Conservation (phyloP, 2,113 vertebrate species). For the Asarcornis scutulata region DNA sequence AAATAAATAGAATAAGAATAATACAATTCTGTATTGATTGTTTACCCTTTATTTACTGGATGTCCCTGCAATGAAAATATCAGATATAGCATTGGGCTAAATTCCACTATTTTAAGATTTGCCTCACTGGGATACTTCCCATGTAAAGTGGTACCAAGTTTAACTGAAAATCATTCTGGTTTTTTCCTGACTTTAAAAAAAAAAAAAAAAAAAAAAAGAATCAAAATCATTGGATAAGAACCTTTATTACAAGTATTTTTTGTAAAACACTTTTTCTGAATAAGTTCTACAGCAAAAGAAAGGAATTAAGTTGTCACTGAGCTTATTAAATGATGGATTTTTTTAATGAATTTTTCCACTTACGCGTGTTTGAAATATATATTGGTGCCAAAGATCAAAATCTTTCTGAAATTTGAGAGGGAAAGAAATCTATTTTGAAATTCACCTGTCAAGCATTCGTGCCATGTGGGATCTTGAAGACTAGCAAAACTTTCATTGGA, state of each 20-base stretch:
- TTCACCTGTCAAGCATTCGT: neutral
- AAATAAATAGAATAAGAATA: neutral
- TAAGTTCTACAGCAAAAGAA: neutral
- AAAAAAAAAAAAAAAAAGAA: neutral
- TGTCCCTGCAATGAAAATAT: neutral
- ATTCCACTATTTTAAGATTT: neutral
- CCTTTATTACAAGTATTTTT: neutral
- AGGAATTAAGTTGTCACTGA: neutral
- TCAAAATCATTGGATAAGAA: neutral
- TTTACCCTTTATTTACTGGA: neutral
- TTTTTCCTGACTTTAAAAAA: neutral
- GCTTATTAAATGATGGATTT: neutral
- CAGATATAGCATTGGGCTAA: neutral
- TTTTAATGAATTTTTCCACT: neutral
- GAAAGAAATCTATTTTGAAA: neutral
- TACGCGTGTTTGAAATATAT: neutral
- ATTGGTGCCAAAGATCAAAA: constrained; percentile 28
- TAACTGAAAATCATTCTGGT: neutral
- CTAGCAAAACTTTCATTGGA: fast-evolving
- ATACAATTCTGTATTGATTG: neutral
- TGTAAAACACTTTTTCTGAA: fast-evolving
- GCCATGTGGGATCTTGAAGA: neutral
- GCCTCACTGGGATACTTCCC: fast-evolving
- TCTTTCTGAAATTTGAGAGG: neutral
- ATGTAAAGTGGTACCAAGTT: fast-evolving